A percentile compares a stretch with the other conserved stretches of the same genome.
Conservation (phyloP, 2,888 invertebrate genomes). For the Cataglyphis cursor region DNA sequence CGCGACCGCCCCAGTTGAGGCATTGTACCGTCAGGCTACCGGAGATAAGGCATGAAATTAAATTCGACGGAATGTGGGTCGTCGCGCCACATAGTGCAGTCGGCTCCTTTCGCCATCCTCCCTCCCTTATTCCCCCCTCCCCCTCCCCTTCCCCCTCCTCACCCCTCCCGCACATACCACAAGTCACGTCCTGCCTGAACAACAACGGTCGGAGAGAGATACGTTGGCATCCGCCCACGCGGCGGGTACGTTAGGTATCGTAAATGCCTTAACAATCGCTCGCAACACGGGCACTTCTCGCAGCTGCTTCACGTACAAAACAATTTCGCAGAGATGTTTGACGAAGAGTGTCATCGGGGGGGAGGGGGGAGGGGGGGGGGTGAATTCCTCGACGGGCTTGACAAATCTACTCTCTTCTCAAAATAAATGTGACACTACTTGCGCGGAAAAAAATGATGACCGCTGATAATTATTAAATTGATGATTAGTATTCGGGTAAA, state of each 20-base stretch:
- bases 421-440: neutral
- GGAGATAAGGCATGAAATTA: conserved; percentile 84
- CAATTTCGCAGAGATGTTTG: neutral
- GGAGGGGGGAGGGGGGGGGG: neutral
- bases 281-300: neutral
- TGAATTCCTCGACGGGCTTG: neutral
- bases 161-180: neutral
- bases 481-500: neutral
- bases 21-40: conserved; percentile 78
- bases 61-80: conserved; percentile 82
- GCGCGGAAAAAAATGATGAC: no score
- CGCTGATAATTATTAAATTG: neutral
- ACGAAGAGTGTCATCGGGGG: neutral
- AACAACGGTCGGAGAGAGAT: conserved; percentile 41
- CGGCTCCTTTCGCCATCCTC: conserved; percentile 62
- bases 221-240: neutral
- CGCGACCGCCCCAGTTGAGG: conserved; percentile 79
- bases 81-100: conserved; percentile 62
- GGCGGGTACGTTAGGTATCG: neutral
- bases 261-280: neutral
- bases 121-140: no score
- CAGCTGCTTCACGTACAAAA: neutral
- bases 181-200: conserved; percentile 50
- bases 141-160: neutral
- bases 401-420: neutral